Evolutionary conservation across 2,113 vertebrate genomes (phyloP).

Genomic region (Campylorhamphus procurvoides): DNA sequence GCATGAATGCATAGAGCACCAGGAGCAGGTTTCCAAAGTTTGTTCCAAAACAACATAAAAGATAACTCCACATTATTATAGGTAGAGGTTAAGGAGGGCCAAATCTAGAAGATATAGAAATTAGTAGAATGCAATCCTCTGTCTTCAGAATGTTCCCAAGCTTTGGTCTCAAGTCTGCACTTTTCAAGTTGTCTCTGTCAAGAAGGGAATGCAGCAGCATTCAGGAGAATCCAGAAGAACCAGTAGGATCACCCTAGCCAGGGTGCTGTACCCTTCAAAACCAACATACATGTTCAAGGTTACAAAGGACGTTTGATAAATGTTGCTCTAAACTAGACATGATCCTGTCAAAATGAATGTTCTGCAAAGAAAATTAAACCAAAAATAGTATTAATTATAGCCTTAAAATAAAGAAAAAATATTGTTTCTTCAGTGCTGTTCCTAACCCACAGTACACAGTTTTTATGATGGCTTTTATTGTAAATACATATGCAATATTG

Average conservation of each 20-base stretch:
- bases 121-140: background rate
- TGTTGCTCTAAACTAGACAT: background rate
- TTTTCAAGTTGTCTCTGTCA: background rate
- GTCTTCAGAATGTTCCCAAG: background rate
- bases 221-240: slow-evolving; percentile 43
- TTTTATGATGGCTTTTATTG: background rate
- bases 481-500: background rate
- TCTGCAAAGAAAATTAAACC: background rate
- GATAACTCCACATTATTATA: background rate
- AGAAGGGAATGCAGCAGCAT: background rate
- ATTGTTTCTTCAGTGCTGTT: background rate
- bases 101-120: background rate
- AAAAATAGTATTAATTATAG: background rate
- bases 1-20: background rate
- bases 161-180: background rate
- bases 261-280: background rate
- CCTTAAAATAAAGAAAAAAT: background rate
- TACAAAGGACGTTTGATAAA: slow-evolving; percentile 1
- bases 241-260: background rate
- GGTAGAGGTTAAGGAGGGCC: background rate
- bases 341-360: background rate
- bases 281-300: accelerated
- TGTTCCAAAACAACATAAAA: background rate
- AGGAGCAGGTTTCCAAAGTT: background rate
- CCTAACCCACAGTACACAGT: background rate